These are phyloP conservation scores for Nasua narica DNA, from an alignment of 2,797 vertebrate genomes.

Conservation along the genomic window DNA sequence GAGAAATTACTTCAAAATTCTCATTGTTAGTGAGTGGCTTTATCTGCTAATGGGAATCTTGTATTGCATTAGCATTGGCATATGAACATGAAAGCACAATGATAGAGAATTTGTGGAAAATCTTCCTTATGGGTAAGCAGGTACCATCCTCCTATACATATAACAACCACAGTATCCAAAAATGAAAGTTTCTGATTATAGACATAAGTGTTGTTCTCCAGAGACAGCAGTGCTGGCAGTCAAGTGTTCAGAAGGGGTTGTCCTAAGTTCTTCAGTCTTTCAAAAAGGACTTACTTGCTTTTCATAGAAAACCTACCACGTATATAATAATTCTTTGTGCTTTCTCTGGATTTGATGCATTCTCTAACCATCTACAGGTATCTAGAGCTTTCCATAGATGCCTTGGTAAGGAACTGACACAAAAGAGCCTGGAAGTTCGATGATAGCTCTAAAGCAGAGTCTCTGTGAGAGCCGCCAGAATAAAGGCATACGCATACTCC, in stretches of 20 bases:
- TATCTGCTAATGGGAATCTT: conserved; percentile 18
- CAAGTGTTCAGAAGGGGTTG: neutral
- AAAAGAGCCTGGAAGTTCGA: neutral
- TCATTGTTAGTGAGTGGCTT: neutral
- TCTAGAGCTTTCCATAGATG: neutral
- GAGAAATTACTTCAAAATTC: neutral
- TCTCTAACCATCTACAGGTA: neutral
- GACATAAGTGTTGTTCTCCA: neutral
- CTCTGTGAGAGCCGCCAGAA: neutral
- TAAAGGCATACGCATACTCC: neutral
- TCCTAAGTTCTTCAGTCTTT: neutral
- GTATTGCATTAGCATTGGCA: neutral
- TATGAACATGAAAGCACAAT: neutral
- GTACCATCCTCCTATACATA: neutral
- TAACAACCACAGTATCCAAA: neutral
- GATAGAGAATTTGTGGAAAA: neutral
- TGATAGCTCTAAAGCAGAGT: neutral
- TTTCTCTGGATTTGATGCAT: neutral
- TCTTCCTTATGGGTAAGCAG: neutral
- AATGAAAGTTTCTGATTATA: neutral
- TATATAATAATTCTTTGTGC: neutral
- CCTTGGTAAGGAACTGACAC: neutral
- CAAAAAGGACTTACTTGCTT: neutral
- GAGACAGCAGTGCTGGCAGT: neutral
- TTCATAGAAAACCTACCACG: neutral